Percentiles rank a stretch among this genome's conserved stretches.
These are phyloP conservation scores for Astropecten irregularis DNA, from an alignment of 53 echinoderm and acorn worm genomes.

Conservation along the genomic window DNA sequence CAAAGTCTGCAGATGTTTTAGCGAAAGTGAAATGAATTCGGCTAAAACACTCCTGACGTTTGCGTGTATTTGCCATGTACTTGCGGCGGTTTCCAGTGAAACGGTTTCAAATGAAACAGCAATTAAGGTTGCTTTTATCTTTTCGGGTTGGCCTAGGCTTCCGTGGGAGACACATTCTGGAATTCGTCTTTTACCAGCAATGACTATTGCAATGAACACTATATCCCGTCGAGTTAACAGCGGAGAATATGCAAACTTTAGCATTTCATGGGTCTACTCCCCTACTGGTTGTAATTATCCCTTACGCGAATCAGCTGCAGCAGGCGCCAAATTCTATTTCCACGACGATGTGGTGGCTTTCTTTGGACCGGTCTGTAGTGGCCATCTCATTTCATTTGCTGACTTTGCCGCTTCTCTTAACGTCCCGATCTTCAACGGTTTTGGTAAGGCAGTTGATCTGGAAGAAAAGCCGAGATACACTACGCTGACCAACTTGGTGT, in stretches of 20 bases:
- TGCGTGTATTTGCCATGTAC: too few relatives aligned
- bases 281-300: slow-evolving; percentile 42
- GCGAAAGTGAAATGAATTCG: too few relatives aligned
- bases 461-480: slow-evolving; percentile 42
- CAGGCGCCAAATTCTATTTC: slow-evolving; percentile 17
- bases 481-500: slow-evolving; percentile 37
- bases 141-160: not conserved
- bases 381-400: slow-evolving; percentile 54
- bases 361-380: slow-evolving; percentile 82
- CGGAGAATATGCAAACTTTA: slow-evolving; percentile 69
- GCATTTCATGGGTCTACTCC: slow-evolving; percentile 22
- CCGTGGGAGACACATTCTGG: too few relatives aligned
- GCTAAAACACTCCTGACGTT: too few relatives aligned
- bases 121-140: not conserved
- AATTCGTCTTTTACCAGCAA: slow-evolving; percentile 48
- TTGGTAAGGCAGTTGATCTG: slow-evolving; percentile 2
- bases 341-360: slow-evolving; percentile 46
- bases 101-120: not conserved
- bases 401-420: slow-evolving; percentile 74
- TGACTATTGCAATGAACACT: slow-evolving; percentile 73
- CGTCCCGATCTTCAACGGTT: slow-evolving; percentile 62
- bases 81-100: too few relatives aligned
- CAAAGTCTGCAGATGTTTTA: too few relatives aligned
- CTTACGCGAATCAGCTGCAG: not conserved
- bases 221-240: slow-evolving; percentile 47